Evolutionary conservation across 2,113 vertebrate genomes (phyloP).

Genomic region (Mus spicilegus): DNA sequence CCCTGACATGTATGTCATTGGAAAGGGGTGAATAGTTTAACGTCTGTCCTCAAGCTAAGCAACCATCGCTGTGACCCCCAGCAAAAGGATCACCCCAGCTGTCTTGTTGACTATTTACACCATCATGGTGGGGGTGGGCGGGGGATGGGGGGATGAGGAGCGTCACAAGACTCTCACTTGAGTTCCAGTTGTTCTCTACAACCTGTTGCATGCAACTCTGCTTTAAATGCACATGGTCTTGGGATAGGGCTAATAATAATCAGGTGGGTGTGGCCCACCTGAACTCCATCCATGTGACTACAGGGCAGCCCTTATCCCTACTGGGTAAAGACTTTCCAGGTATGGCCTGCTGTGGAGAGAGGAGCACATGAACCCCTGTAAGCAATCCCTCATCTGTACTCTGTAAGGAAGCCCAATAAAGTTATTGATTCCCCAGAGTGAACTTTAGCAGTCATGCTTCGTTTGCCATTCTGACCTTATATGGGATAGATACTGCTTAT

Average conservation of each 20-base stretch:
- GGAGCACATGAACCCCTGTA: not conserved
- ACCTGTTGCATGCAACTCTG: not conserved
- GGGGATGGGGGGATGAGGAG: not conserved
- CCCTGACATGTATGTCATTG: not conserved
- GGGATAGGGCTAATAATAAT: not conserved
- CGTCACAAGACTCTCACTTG: not conserved
- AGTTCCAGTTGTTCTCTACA: not conserved
- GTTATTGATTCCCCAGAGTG: not conserved
- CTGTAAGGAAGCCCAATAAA: not conserved
- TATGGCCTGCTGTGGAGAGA: not conserved
- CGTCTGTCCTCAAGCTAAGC: not conserved
- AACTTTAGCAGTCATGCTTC: not conserved
- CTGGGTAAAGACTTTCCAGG: not conserved
- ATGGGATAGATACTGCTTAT: not conserved
- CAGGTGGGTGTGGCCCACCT: not conserved
- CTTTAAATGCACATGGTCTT: not conserved
- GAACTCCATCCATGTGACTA: not conserved
- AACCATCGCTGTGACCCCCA: not conserved
- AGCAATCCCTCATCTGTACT: not conserved
- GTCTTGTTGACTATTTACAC: not conserved
- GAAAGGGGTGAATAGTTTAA: not conserved
- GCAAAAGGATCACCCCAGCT: not conserved
- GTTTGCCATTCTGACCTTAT: not conserved
- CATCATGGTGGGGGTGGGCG: too few relatives aligned
- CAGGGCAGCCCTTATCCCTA: not conserved